Conservation (phyloP, 2,113 vertebrate species). For the Otocyon megalotis region DNA sequence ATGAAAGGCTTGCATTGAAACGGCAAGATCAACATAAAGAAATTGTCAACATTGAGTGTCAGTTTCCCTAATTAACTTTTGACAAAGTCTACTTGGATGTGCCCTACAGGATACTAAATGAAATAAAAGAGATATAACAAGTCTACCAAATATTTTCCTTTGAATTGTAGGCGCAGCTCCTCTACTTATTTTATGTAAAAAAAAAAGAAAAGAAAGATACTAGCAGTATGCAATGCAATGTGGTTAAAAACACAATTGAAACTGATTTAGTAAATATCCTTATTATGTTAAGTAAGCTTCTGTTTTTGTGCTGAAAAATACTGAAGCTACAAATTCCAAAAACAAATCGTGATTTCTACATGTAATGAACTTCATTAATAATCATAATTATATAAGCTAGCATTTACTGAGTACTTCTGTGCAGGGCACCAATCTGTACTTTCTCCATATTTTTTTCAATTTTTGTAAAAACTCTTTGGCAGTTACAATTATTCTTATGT, state of each 20-base stretch:
- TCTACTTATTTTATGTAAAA: background rate
- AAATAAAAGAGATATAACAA: slow-evolving; percentile 16
- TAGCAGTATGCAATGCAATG: background rate
- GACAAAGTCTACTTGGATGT: slow-evolving; percentile 4
- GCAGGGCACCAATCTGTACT: background rate
- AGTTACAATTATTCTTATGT: background rate
- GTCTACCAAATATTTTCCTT: background rate
- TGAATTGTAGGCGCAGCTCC: background rate
- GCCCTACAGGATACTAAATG: background rate
- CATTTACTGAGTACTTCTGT: background rate
- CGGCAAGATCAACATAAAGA: background rate
- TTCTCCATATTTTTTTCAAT: background rate
- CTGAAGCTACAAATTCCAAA: background rate
- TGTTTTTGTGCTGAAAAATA: background rate
- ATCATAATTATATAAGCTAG: background rate
- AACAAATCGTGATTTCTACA: background rate
- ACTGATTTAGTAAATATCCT: background rate
- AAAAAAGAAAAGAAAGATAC: background rate
- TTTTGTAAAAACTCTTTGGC: background rate
- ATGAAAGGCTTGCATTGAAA: slow-evolving; percentile 27
- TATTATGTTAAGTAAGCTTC: background rate
- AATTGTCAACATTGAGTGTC: background rate
- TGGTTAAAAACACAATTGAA: slow-evolving; percentile 5
- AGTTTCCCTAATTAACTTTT: slow-evolving; percentile 30
- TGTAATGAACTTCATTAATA: background rate